Evolutionary conservation across 2,797 vertebrate species (phyloP), one percentile per base, ranked within the genome.

Genomic region (Pseudopleuronectes americanus): DNA sequence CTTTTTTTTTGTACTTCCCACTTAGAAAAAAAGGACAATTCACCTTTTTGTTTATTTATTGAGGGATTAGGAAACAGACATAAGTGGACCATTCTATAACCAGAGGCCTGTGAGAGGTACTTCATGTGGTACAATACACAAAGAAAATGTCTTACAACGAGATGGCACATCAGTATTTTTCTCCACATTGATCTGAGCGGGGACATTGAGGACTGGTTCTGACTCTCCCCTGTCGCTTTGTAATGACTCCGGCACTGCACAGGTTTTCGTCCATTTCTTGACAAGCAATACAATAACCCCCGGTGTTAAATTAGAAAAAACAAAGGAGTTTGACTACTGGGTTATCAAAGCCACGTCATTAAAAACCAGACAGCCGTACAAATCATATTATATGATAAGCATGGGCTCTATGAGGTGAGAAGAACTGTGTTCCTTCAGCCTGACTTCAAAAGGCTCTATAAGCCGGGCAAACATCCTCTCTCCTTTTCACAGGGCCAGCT

Each of bases 91-190:
- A 76, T 86, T 92, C 79, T 87, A 86, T 85, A 84, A 87, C 79
- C 86, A 90, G 87, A 92, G 84, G 81, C 86, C 81, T 84, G 83
- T 90, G 88, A 91, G 89, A 92, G 84, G 90, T 92, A 92, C 90
- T 89, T 89, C 60, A 91, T 90, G 88, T 92, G 84, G 91, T 88
- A 88, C 85, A 80, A 86, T 90, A 89, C 89, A 89, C 79, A 88
- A 87, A 87, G 71, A 85, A 85, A 90, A 81, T 79, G 80, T 89
- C 79, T 88, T 83, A 89, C 81, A 87, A 89, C 75, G 86, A 84
- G 86, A 90, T 90, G 90, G 87, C 89, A 87, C 89, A 87, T 91
- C 79, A 88, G 83, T 88, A 76, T 87, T 77, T 79, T 83, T 86
- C 69, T 85, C 77, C 71, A 79, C 84, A 85, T 71, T 72, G 49